These are phyloP conservation scores for Malthinus seriepunctatus DNA, from an alignment of 2,888 invertebrate species.

Conservation along the genomic window DNA sequence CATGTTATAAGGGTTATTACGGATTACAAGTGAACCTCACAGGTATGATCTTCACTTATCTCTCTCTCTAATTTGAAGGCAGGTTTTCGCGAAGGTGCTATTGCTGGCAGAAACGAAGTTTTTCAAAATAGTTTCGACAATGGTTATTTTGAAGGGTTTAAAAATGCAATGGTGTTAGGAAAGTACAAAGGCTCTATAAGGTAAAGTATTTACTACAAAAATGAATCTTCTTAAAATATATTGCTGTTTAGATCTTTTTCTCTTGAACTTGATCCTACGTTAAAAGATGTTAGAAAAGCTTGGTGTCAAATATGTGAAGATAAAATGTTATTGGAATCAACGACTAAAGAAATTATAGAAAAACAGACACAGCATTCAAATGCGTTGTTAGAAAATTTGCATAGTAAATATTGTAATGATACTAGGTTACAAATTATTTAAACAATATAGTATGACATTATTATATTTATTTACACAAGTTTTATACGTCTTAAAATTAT, in stretches of 20 bases:
- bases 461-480: too few species aligned
- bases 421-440: constrained; percentile 13
- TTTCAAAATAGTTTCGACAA: constrained; percentile 72
- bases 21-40: too few species aligned
- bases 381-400: constrained; percentile 37
- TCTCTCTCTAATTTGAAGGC: constrained; percentile 58
- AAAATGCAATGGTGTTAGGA: constrained; percentile 63
- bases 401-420: constrained; percentile 32
- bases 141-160: constrained; percentile 70
- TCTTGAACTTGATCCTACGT: constrained; percentile 1
- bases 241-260: background rate
- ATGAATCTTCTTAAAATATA: background rate
- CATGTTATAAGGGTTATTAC: background rate
- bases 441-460: constrained; percentile 33
- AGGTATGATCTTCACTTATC: too few species aligned
- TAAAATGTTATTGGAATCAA: constrained; percentile 23
- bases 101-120: constrained; percentile 64
- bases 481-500: too few species aligned
- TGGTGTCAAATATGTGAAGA: constrained; percentile 39
- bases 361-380: constrained; percentile 44
- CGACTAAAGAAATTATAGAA: constrained; percentile 39
- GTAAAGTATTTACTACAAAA: constrained; percentile 32
- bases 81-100: constrained; percentile 70
- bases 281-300: constrained; percentile 30
- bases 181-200: constrained; percentile 52